A percentile compares a stretch with the other conserved stretches of the same genome.
Conservation (phyloP, 2,797 vertebrate genomes). For the Microchirus variegatus region DNA sequence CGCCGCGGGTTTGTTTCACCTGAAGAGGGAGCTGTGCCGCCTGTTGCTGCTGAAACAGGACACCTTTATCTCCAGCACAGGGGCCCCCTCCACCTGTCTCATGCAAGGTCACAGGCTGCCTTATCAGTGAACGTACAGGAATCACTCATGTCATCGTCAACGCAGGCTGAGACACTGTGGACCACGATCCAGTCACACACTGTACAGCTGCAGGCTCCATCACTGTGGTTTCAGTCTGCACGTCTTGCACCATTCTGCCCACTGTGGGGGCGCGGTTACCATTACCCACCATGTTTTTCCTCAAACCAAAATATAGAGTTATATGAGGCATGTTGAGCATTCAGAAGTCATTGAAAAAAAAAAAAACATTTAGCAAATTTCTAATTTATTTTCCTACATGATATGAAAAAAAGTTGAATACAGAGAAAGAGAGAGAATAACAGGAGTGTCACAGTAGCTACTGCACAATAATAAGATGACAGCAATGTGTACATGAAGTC, state of each 20-base stretch:
- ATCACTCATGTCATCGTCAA: conserved; percentile 38
- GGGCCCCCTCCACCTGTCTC: conserved; percentile 49
- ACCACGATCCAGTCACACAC: background rate
- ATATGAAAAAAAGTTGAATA: conserved; percentile 72
- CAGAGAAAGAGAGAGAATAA: conserved; percentile 35
- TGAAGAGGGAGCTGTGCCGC: conserved; percentile 41
- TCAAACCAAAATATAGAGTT: background rate
- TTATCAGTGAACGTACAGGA: conserved; percentile 50
- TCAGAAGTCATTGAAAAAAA: background rate
- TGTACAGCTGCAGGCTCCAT: conserved; percentile 35
- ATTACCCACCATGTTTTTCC: background rate
- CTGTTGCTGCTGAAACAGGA: conserved; percentile 44
- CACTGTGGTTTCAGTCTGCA: background rate
- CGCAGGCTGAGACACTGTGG: conserved; percentile 5
- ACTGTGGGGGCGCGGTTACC: background rate
- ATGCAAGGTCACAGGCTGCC: background rate
- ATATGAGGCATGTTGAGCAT: background rate
- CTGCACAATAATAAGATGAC: conserved; percentile 63
- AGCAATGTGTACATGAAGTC: conserved; percentile 60
- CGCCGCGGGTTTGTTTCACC: conserved; percentile 3
- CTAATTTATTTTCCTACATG: conserved; percentile 76
- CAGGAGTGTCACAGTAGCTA: conserved; percentile 66
- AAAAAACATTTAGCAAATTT: conserved; percentile 53
- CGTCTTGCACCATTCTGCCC: conserved; percentile 7
- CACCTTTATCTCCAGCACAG: conserved; percentile 56